Evolutionary conservation across 2,797 vertebrate genomes (phyloP), one percentile per base, ranked within the genome.

Genomic region (Coregonus suidteri): DNA sequence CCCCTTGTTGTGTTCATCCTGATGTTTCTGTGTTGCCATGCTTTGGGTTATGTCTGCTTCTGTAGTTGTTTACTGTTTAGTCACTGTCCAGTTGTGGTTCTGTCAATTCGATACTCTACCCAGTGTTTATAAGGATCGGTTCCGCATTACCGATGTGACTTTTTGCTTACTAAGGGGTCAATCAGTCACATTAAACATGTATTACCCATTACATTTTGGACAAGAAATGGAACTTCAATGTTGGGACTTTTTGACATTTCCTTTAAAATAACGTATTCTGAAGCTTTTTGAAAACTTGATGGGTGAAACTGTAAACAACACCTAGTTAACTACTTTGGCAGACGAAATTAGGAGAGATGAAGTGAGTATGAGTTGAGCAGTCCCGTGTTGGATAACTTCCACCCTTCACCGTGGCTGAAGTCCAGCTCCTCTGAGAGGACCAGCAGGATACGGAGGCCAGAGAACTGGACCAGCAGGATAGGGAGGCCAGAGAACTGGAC

Each of bases 361-460:
- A 84, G 89, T 90, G 89, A 91, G 71, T 75, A 79, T 83, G 82
- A 90, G 86, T 71, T 79, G 82, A 82, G 88, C 83, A 53, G 82
- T 75, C 80, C 83, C 71, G 87, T 91, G 91, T 92, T 91, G 86
- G 90, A 91, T 90, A 87, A 87, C 89, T 89, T 91, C 89, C 89
- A 88, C 85, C 74, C 20, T 78, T 30, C 25, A 25, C 56, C 67
- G 56, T 62, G 76, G 79, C 82, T 78, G 76, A 76, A 83, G 78
- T 71, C 72, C 62, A 20, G 74, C 47, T 69, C 69, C 25, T 25
- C 25, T 1, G 25, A 25, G 25, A 25, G 15, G 54, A 25, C 25
- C 25, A 25, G 25, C 25, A 25, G 25, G 25, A 25, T 25, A 25
- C 25, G 25, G 25, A 25, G 25, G 25, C 25, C 25, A 25, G 25